phyloP scores from a whole-genome alignment of 2,888 invertebrate species.

The Eumerus sabulonum region DNA sequence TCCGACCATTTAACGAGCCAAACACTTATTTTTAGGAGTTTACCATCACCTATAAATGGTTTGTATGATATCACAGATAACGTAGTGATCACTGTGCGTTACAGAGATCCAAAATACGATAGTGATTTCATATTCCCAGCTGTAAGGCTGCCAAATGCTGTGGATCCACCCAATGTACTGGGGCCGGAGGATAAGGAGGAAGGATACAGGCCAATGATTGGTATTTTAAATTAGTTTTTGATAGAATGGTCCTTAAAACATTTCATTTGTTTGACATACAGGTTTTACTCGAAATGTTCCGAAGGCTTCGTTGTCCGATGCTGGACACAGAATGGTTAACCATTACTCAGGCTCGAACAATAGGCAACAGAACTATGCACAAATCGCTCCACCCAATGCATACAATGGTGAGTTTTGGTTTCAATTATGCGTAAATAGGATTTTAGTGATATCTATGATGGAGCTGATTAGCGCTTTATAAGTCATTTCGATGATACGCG shows the following conservation, averaged over 20 bases:
- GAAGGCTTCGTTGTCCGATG: constrained; percentile 83
- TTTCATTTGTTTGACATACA: constrained; percentile 71
- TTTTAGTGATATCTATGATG: no score
- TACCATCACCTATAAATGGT: constrained; percentile 86
- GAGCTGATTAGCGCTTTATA: no score
- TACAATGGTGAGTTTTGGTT: constrained; percentile 48
- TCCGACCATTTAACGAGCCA: no score
- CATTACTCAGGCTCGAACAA: constrained; percentile 79
- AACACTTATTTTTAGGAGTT: constrained; percentile 76
- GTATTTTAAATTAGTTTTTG: constrained; percentile 77
- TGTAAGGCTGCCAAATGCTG: constrained; percentile 82
- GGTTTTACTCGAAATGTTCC: constrained; percentile 84
- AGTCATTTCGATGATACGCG: no score
- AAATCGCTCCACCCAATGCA: constrained; percentile 55
- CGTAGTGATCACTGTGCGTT: constrained; percentile 84
- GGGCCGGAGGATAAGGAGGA: constrained; percentile 87
- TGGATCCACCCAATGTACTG: constrained; percentile 87
- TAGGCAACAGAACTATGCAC: constrained; percentile 64
- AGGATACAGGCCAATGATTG: constrained; percentile 88
- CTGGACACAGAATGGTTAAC: constrained; percentile 88
- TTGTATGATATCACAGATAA: constrained; percentile 83
- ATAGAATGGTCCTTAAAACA: no score
- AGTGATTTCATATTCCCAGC: constrained; percentile 90
- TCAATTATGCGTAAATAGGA: no score
- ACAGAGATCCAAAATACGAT: constrained; percentile 88